Base-by-base conservation (phyloP, 1,140 invertebrate genomes). In the Heliothis virescens region DNA sequence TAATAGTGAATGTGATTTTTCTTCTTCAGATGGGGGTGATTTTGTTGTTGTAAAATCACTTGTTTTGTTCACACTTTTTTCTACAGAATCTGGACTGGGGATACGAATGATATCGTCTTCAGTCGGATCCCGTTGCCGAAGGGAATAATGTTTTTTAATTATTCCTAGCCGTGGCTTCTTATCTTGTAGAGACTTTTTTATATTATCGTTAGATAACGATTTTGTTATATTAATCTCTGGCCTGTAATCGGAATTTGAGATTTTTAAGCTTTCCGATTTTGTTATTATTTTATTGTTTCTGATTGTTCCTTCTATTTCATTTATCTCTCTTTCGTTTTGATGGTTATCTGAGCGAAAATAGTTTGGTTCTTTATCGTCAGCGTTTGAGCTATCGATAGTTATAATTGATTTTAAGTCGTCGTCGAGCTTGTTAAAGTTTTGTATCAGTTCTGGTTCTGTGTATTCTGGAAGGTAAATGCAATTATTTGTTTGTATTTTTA, bases 111-210 rank as follows among this genome's bases (percentile, higher is more conserved):
- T 80, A 29, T 92, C 89, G 69, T 91, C 88, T 53, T 91, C 89
- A 41, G 85, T 84, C 21, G 95, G 95, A 82, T 95, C 94, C 69
- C 95, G 87, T 86, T 95, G 95, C 62, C 95, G 80, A 62, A 95
- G 84, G 29, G 94, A 95, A 88, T 95, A 95, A 86, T 95, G 95
- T 84, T 95, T 95, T 81, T 89, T 94, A 65, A 95, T 90, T 48
- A 95, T 90, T 47, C 87, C 88, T 52, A 86, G 83, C 78, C 88
- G 82, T 67, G 77, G 47, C 85, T 94, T 95, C 72, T 88, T 88
- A 0, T 86, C 87, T 80, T 87, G 77, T 73, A 81, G 41, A 34
- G 84, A 82, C 82, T 81, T 89, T 67, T 85, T 91, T 41, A 94
- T 93, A 55, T 94, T 93, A 79, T 93, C 92, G 65, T 94, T 93